Evolutionary conservation across 2,888 invertebrate genomes (phyloP).

Genomic region (Elgonia sp.): DNA sequence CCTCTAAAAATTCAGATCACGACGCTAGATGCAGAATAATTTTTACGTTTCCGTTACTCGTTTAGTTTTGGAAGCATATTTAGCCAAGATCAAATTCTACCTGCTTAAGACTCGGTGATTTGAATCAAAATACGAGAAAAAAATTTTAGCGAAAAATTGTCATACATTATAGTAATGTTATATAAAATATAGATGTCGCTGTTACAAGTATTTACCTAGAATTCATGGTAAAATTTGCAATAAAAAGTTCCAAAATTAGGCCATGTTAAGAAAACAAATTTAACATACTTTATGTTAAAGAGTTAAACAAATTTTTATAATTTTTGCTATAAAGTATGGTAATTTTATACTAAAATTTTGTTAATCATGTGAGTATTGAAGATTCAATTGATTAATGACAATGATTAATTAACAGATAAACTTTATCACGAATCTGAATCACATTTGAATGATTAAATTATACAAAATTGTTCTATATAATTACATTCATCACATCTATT

Average conservation of each 20-base stretch:
- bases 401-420: slow-evolving; percentile 11
- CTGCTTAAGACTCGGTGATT: neutral
- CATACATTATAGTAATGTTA: too few species aligned
- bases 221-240: too few species aligned
- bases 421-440: slow-evolving; percentile 7
- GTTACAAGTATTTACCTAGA: too few species aligned
- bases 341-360: too few species aligned
- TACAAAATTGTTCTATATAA: slow-evolving; percentile 7
- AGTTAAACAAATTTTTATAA: too few species aligned
- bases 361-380: neutral
- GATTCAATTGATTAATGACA: slow-evolving; percentile 6
- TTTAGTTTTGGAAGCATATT: slow-evolving; percentile 13
- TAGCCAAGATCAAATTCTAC: slow-evolving; percentile 10
- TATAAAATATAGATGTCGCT: too few species aligned
- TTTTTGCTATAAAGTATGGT: too few species aligned
- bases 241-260: too few species aligned
- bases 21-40: slow-evolving; percentile 21
- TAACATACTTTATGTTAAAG: too few species aligned
- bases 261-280: too few species aligned
- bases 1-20: neutral
- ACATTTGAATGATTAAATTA: slow-evolving; percentile 19
- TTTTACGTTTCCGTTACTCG: neutral
- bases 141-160: too few species aligned
- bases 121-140: neutral
- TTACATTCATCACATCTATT: slow-evolving; percentile 42